These are phyloP conservation scores for Ceratothoa steindachneri DNA, from an alignment of 2,888 invertebrate genomes.

Conservation along the genomic window DNA sequence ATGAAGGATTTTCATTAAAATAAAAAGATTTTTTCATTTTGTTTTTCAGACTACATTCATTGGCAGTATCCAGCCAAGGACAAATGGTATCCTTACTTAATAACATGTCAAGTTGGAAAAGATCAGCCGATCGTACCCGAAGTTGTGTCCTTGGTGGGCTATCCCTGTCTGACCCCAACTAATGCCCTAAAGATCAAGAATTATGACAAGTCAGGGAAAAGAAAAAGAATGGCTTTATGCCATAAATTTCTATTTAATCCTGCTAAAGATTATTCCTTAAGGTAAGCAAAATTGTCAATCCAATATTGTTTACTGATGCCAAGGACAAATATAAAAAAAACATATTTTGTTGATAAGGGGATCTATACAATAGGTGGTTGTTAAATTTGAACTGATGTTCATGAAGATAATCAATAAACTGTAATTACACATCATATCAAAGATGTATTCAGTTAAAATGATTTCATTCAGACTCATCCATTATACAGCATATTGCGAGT, in stretches of 20 bases:
- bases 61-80: constrained; percentile 32
- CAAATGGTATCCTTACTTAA: constrained; percentile 36
- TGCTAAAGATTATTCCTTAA: constrained; percentile 26
- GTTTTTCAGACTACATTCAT: constrained; percentile 32
- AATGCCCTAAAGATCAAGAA: constrained; percentile 26
- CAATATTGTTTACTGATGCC: too few relatives aligned
- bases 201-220: background rate
- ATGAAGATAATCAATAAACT: too few relatives aligned
- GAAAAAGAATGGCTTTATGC: constrained; percentile 36
- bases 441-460: too few relatives aligned
- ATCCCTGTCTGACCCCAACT: constrained; percentile 24
- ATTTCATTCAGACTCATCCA: too few relatives aligned
- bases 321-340: too few relatives aligned
- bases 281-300: constrained; percentile 1
- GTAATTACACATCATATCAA: too few relatives aligned
- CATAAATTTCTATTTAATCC: constrained; percentile 43
- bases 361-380: too few relatives aligned
- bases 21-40: too few relatives aligned
- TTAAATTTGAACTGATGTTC: too few relatives aligned
- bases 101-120: constrained; percentile 21
- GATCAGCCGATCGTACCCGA: constrained; percentile 3
- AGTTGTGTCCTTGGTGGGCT: constrained; percentile 28
- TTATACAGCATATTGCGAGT: too few relatives aligned
- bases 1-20: too few relatives aligned
- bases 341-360: too few relatives aligned